Base-by-base conservation (phyloP, 2,888 invertebrate species). In the Patella caerulea region DNA sequence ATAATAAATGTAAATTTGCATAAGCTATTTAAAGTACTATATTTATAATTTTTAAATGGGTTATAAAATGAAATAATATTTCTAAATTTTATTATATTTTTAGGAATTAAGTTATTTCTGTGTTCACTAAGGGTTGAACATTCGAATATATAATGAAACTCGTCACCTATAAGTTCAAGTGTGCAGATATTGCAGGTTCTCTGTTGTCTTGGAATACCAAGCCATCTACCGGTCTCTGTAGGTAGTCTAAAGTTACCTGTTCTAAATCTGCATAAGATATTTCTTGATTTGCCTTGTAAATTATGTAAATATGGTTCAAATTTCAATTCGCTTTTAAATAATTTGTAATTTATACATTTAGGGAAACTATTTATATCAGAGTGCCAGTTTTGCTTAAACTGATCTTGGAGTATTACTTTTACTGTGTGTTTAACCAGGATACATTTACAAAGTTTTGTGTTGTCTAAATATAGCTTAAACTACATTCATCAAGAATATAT, bases 141-240 rank as follows among this genome's bases (percentile, higher is more conserved):
- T 53, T 9, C 14, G 54, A 69, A 75, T 52, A 65, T 17, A 74
- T 45, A 65, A 34, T 74, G 74, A 59, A 65, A 74, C 15, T 74
- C 74, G 65, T 74, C 74, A 45, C 65, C 65, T 15, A 74, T 74
- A 53, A 19, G 11, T 12, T 65, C 34, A 74, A 17, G n/a, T 52
- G 34, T 53, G 69, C 74, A 45, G 17, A 74, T 34, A 14, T 17
- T 19, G 12, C 74, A 74, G n/a, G 45, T 74, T 56, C n/a, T 24
- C 24, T 74, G 15, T 12, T 34, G 3, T 52, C 59, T 24, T 7
- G 59, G 65, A 65, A 74, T 52, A 14, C 45, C 45, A 59, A 7
- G 17, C 59, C 34, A 74, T 45, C 65, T 34, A n/a, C 69, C 59
- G 3, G 29, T 74, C 52, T 74, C 74, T 15, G 65, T 55, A 45